These are phyloP conservation scores for Paramacrobiotus metropolitanus DNA, from an alignment of 1,140 invertebrate species.

Conservation along the genomic window DNA sequence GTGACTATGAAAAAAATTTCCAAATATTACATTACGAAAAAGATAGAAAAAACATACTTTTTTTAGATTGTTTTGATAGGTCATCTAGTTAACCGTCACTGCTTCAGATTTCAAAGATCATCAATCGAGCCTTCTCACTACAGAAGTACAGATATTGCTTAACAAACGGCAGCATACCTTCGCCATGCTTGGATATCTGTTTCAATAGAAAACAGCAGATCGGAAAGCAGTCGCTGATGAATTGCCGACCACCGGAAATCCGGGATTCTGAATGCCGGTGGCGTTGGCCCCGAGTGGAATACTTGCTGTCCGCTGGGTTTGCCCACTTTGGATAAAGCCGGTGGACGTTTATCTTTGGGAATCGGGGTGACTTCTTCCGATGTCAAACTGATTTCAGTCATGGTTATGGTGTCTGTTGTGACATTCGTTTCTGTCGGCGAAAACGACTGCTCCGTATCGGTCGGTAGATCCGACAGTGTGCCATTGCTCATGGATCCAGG, in stretches of 20 bases:
- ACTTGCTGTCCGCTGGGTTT: slow-evolving; percentile 35
- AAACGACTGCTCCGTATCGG: background rate
- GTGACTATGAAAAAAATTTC: slow-evolving; percentile 36
- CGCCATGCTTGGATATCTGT: slow-evolving; percentile 85
- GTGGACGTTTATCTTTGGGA: background rate
- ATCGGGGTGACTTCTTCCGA: background rate
- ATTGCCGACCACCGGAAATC: slow-evolving; percentile 99
- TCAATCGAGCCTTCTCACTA: no score
- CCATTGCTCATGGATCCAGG: background rate
- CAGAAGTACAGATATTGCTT: no score
- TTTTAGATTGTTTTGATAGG: slow-evolving; percentile 5
- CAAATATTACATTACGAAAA: slow-evolving; percentile 8
- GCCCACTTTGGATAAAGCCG: background rate
- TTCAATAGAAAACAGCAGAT: slow-evolving; percentile 87
- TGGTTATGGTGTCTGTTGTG: background rate
- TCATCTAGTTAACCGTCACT: background rate
- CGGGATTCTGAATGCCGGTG: slow-evolving; percentile 90
- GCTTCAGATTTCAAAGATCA: no score
- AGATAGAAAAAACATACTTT: slow-evolving; percentile 8
- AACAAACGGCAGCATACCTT: no score
- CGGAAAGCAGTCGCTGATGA: slow-evolving; percentile 81
- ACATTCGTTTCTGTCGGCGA: background rate
- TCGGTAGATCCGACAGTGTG: background rate
- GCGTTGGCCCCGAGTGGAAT: slow-evolving; percentile 78
- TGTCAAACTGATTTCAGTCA: background rate